These are phyloP conservation scores for Echeneis naucrates DNA, from an alignment of 2,797 vertebrate species.

Conservation along the genomic window DNA sequence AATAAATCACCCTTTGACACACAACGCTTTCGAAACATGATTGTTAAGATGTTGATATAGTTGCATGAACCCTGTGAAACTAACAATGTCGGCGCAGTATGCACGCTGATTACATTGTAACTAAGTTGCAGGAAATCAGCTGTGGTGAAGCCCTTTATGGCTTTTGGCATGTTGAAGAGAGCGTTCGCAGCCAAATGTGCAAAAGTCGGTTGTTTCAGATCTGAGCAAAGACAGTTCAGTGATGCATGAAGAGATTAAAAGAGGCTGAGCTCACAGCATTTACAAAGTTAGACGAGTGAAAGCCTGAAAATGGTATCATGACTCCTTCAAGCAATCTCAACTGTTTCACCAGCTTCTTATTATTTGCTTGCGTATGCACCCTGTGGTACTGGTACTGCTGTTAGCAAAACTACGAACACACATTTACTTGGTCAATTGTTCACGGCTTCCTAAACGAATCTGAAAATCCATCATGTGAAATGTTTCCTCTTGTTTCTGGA, in stretches of 20 bases:
- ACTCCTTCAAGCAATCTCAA: conserved; percentile 11
- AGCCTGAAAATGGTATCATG: conserved; percentile 19
- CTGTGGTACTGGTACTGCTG: conserved; percentile 33
- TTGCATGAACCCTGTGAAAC: conserved; percentile 65
- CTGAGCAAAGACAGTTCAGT: conserved; percentile 35
- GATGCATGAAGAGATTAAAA: conserved; percentile 56
- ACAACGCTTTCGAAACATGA: conserved; percentile 47
- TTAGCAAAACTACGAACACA: conserved; percentile 39
- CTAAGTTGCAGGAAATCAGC: conserved; percentile 67
- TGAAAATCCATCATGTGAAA: conserved; percentile 58
- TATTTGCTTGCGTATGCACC: conserved; percentile 30
- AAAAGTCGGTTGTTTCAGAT: conserved; percentile 60
- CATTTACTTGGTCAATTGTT: conserved; percentile 33
- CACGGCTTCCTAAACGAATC: conserved; percentile 35
- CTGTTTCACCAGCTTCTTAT: conserved; percentile 47
- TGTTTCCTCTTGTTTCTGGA: conserved; percentile 63
- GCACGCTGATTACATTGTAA: conserved; percentile 67
- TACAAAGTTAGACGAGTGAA: conserved; percentile 25
- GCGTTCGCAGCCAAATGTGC: conserved; percentile 59
- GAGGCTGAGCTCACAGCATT: conserved; percentile 34
- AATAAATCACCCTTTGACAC: conserved; percentile 56
- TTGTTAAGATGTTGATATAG: conserved; percentile 70
- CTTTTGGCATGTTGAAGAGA: conserved; percentile 54
- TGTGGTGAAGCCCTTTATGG: conserved; percentile 70
- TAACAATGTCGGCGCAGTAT: conserved; percentile 65